Base-by-base conservation (phyloP, 2,113 vertebrate genomes). In the Hippocampus barbouri region DNA sequence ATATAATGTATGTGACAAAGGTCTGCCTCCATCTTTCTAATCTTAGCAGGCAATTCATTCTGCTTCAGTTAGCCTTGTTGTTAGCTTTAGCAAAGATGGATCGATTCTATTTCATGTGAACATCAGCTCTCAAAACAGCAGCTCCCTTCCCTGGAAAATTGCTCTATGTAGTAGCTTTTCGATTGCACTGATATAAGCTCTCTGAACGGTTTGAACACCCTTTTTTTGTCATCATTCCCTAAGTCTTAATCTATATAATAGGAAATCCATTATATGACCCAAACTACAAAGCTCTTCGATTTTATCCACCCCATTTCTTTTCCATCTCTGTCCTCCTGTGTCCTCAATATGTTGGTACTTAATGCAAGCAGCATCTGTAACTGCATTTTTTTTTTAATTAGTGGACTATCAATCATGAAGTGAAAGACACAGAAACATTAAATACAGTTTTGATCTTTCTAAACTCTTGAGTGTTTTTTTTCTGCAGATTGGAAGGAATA, bases 201-300 rank as follows among this genome's bases (percentile, higher is more conserved):
- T 69, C 63, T n/a, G 15, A 69, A 56, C 41, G 18, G 27, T 79
- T 78, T 70, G 34, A 23, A 20, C 69, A 53, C 3, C 23, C 30
- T 75, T 53, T 57, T 80, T 75, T 62, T 60, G 63, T 34, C 41
- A 16, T 51, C 38, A 30, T 18, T 77, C 66, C 68, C 76, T 23
- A 12, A 59, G 57, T 71, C 56, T 72, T 74, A 71, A 83, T 80
- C 71, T 56, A 25, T 45, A 60, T 70, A 79, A 77, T 77, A 73
- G 80, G 2, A n/a, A 77, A 75, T 71, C 75, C 74, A 78, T 76
- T 51, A 21, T 30, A 70, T 62, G 66, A 72, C 25, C 23, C 21
- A 47, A 49, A 70, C 43, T 38, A 40, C 49, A 21, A 43, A 23
- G 45, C 30, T 67, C 41, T 63, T 80, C 69, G 16, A 65, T 73